Percentiles rank a stretch among this genome's conserved stretches.
Conservation (phyloP, 1,140 invertebrate genomes). For the Apis laboriosa region DNA sequence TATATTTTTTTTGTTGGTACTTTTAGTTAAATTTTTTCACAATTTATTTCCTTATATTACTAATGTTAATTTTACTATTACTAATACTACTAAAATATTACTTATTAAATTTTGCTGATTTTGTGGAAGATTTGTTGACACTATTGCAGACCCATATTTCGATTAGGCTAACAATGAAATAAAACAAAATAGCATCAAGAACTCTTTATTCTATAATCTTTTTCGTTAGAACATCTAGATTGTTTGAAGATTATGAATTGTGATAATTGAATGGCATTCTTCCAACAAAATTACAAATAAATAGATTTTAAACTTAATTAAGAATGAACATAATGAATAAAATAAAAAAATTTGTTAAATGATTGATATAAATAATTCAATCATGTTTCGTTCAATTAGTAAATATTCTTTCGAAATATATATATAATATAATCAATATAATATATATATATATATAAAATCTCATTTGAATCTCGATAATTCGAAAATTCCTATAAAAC, state of each 20-base stretch:
- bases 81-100: slow-evolving; percentile 11
- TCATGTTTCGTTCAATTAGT: neutral
- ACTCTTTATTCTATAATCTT: slow-evolving; percentile 47
- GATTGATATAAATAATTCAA: neutral
- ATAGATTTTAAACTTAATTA: neutral
- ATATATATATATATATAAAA: too few relatives aligned
- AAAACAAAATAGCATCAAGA: slow-evolving; percentile 57
- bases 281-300: neutral
- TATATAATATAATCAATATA: too few relatives aligned
- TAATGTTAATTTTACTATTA: neutral
- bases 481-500: too few relatives aligned
- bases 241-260: slow-evolving; percentile 45
- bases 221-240: slow-evolving; percentile 42
- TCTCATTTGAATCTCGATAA: too few relatives aligned
- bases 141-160: slow-evolving; percentile 62
- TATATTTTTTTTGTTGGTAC: too few relatives aligned
- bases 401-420: too few relatives aligned
- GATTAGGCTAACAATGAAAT: slow-evolving; percentile 48
- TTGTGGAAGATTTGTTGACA: slow-evolving; percentile 62
- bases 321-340: neutral
- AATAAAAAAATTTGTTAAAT: slow-evolving; percentile 2
- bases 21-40: too few relatives aligned
- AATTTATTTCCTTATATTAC: too few relatives aligned
- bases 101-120: slow-evolving; percentile 68
- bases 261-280: slow-evolving; percentile 11